Conservation (phyloP, 2,888 invertebrate species). For the Himalopsyche kuldschensis region DNA sequence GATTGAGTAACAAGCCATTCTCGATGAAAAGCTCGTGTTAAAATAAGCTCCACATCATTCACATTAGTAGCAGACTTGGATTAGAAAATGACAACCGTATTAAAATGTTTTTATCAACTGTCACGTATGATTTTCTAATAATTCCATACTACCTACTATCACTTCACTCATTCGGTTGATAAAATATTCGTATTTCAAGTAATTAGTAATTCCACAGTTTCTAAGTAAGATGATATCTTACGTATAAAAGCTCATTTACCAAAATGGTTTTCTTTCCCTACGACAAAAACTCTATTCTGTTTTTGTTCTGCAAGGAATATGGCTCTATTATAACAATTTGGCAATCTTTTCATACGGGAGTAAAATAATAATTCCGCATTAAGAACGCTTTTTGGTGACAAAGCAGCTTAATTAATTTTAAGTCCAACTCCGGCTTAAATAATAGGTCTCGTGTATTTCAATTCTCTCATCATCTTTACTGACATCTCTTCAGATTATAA, state of each 20-base stretch:
- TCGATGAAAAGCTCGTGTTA: too few species aligned
- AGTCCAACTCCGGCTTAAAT: not conserved
- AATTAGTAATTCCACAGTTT: too few species aligned
- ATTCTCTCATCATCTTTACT: not conserved
- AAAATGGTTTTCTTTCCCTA: not conserved
- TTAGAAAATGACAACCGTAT: too few species aligned
- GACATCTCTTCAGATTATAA: not conserved
- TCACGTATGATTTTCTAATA: too few species aligned
- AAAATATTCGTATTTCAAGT: too few species aligned
- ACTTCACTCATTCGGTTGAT: too few species aligned
- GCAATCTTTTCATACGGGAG: not conserved
- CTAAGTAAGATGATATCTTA: too few species aligned
- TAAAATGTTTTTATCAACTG: too few species aligned
- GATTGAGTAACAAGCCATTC: too few species aligned
- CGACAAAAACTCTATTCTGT: not conserved
- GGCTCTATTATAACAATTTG: not conserved
- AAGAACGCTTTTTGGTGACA: not conserved
- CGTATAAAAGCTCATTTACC: not conserved
- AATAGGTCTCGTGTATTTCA: not conserved
- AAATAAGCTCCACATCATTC: too few species aligned
- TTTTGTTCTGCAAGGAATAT: not conserved
- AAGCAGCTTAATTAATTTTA: not conserved
- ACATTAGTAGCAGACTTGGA: too few species aligned
- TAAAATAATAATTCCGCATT: not conserved
- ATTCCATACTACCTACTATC: too few species aligned